Evolutionary conservation across 2,113 vertebrate genomes (phyloP).

Genomic region (Gadus macrocephalus): DNA sequence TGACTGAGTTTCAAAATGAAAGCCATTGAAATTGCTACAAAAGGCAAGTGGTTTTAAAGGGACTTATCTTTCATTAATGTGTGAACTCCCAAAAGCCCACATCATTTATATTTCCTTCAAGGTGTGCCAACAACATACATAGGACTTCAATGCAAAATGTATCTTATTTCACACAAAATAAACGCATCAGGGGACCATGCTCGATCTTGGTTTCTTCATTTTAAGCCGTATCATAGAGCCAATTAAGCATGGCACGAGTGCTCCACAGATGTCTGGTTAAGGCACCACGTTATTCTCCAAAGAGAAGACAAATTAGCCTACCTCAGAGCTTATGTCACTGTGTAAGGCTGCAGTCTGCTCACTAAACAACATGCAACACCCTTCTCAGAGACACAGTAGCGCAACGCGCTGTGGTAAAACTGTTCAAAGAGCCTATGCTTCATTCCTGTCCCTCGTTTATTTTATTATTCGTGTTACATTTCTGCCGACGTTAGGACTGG

Average conservation of each 20-base stretch:
- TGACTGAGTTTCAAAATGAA: background rate
- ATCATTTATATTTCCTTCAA: too few relatives aligned
- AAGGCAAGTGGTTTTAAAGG: background rate
- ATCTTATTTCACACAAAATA: too few relatives aligned
- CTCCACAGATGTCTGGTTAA: too few relatives aligned
- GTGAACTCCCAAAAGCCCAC: background rate
- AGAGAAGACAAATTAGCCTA: too few relatives aligned
- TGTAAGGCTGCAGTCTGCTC: background rate
- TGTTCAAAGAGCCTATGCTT: background rate
- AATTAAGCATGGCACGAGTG: too few relatives aligned
- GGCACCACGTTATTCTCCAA: too few relatives aligned
- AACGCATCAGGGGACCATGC: too few relatives aligned
- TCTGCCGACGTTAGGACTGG: background rate
- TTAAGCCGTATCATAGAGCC: too few relatives aligned
- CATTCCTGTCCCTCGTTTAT: background rate
- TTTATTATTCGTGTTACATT: conserved; percentile 7
- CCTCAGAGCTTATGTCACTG: too few relatives aligned
- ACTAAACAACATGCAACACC: background rate
- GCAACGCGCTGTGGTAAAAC: background rate
- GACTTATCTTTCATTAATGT: background rate
- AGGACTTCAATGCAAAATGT: too few relatives aligned
- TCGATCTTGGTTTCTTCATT: too few relatives aligned
- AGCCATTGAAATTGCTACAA: background rate
- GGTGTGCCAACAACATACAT: too few relatives aligned
- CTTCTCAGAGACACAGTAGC: background rate